phyloP scores from a whole-genome alignment of 2,113 vertebrate genomes.

The Sinocyclocheilus grahami region DNA sequence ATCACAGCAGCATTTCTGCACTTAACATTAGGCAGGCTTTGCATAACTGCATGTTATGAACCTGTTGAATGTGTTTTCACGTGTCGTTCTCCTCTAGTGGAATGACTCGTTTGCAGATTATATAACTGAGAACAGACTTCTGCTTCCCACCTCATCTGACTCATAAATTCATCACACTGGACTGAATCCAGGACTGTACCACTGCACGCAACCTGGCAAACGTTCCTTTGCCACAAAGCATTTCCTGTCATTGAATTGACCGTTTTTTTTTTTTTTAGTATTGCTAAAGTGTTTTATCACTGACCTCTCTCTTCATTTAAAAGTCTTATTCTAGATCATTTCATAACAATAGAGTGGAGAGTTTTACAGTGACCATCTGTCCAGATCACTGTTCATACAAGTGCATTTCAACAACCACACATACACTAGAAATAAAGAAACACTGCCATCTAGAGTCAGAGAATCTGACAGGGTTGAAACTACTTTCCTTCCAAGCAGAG shows the following conservation, averaged over 20 bases:
- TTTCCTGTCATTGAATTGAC: neutral
- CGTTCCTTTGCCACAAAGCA: neutral
- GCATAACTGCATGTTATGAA: neutral
- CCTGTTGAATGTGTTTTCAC: slow-evolving; percentile 5
- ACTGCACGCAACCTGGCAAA: slow-evolving; percentile 13
- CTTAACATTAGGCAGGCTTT: neutral
- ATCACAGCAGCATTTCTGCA: neutral
- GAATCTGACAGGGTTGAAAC: neutral
- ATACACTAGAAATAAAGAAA: slow-evolving; percentile 6
- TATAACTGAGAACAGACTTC: slow-evolving; percentile 20
- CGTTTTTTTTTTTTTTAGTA: neutral
- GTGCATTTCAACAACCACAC: too few relatives aligned
- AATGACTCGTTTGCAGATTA: slow-evolving; percentile 26
- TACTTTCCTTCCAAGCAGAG: too few relatives aligned
- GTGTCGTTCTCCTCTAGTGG: neutral
- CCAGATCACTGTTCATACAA: neutral
- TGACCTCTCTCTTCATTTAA: neutral
- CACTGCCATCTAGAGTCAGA: slow-evolving; percentile 50
- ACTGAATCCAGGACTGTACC: slow-evolving; percentile 2
- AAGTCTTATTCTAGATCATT: neutral
- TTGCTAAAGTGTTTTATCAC: neutral
- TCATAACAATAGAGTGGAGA: neutral
- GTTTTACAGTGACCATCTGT: neutral
- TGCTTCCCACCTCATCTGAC: slow-evolving; percentile 31
- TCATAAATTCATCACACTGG: slow-evolving; percentile 31